Base-by-base conservation (phyloP, 2,888 invertebrate genomes). In the Zaprionus bogoriensis region DNA sequence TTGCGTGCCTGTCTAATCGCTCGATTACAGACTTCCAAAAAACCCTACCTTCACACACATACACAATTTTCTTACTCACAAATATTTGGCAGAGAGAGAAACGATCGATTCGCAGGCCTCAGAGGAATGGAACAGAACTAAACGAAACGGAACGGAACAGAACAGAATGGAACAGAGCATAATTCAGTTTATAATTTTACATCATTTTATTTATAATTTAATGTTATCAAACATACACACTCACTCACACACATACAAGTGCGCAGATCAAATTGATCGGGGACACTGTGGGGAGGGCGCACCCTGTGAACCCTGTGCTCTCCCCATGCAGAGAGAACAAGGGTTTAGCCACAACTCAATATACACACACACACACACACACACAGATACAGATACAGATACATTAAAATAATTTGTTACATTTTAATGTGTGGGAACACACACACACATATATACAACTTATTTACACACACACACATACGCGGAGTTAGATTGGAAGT, bases 161-260 rank as follows among this genome's bases (percentile, higher is more conserved):
- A 69, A 58, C 36, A 39, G 38, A 46, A 68, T 32, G 32, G 54
- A 57, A 68, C 53, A 57, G 19, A 47, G 14, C 20, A 36, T 4
- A 23, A n/a, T 28, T n/a, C n/a, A 36, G 3, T 10, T n/a, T 17
- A 19, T 10, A 22, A 22, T 20, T 41, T 41, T 20, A 65, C 47
- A 67, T 52, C 32, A 47, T 25, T 42, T 38, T 44, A 44, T 58
- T 62, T 73, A 32, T 65, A 60, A 62, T 59, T 65, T 52, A 62
- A 48, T 64, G 64, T 75, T 64, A 67, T 51, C 44, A 58, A 38
- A 77, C 3, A 59, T 36, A 51, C 38, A 61, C 44, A 66, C 23
- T 52, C 27, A 42, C 25, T 30, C 5, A 28, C 22, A 45, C n/a
- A 45, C 17, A 30, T 14, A 22, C 9, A 47, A 6, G 32, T 32